A percentile compares a stretch with the other conserved stretches of the same genome.
These are phyloP conservation scores for Bemisia tabaci DNA, from an alignment of 1,140 invertebrate species.

Conservation along the genomic window DNA sequence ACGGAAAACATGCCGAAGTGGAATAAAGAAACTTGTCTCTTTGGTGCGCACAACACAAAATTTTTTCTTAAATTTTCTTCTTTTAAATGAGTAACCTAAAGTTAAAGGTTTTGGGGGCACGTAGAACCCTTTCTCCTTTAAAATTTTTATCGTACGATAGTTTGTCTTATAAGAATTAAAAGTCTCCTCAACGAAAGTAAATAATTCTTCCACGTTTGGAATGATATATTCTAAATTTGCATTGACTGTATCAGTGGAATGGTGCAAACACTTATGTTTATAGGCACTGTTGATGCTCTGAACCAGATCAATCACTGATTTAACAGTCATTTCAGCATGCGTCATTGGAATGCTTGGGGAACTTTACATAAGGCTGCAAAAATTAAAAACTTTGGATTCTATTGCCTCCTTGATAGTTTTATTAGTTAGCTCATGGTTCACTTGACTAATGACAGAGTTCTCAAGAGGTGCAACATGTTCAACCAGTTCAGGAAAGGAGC, in stretches of 20 bases:
- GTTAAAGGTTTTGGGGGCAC: not conserved
- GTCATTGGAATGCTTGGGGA: not conserved
- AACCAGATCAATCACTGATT: not conserved
- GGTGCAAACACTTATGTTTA: not conserved
- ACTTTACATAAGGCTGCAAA: too few relatives aligned
- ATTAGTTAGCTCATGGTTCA: too few relatives aligned
- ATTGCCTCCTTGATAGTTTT: too few relatives aligned
- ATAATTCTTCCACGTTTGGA: not conserved
- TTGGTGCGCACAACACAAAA: not conserved
- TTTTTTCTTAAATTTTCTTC: not conserved
- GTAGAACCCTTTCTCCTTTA: not conserved
- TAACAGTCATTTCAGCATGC: not conserved
- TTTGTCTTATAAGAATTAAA: not conserved
- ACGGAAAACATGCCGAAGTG: not conserved
- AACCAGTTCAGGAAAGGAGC: too few relatives aligned
- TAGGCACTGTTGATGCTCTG: not conserved
- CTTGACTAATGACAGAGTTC: too few relatives aligned
- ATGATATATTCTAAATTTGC: not conserved
- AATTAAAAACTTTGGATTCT: too few relatives aligned
- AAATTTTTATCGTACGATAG: not conserved
- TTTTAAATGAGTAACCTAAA: not conserved
- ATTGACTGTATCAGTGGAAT: not conserved
- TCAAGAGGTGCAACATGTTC: too few relatives aligned
- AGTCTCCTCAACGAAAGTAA: not conserved
- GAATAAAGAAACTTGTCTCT: not conserved